Conservation (phyloP, 1,140 invertebrate species). For the Zaprionus africanus region DNA sequence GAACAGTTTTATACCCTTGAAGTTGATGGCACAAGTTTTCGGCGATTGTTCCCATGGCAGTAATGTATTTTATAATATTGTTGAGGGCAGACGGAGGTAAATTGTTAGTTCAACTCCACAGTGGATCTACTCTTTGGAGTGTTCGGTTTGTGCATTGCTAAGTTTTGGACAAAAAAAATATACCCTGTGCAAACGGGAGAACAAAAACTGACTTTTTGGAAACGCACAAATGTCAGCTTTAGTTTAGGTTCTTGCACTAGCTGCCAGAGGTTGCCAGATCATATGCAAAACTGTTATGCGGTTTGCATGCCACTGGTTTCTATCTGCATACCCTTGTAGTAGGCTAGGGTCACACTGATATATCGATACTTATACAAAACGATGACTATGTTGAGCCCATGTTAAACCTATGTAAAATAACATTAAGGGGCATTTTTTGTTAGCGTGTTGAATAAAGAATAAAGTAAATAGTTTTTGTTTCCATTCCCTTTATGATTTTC, state of each 20-base stretch:
- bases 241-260: conserved; percentile 34
- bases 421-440: too few species aligned
- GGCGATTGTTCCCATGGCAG: not conserved
- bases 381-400: too few species aligned
- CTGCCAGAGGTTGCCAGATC: conserved; percentile 13
- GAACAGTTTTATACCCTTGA: not conserved
- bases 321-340: not conserved
- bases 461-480: not conserved
- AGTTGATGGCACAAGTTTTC: not conserved
- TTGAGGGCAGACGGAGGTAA: not conserved
- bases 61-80: not conserved
- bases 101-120: not conserved
- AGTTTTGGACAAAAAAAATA: not conserved
- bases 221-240: conserved; percentile 54
- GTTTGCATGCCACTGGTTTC: conserved; percentile 1
- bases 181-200: conserved; percentile 2
- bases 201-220: conserved; percentile 41
- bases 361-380: too few species aligned
- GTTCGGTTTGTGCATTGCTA: not conserved
- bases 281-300: conserved; percentile 46
- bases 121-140: too few species aligned
- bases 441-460: too few species aligned
- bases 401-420: too few species aligned
- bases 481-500: not conserved
- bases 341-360: too few species aligned